phyloP scores from a whole-genome alignment of 2,113 vertebrate species.

The Thermophis baileyi region DNA sequence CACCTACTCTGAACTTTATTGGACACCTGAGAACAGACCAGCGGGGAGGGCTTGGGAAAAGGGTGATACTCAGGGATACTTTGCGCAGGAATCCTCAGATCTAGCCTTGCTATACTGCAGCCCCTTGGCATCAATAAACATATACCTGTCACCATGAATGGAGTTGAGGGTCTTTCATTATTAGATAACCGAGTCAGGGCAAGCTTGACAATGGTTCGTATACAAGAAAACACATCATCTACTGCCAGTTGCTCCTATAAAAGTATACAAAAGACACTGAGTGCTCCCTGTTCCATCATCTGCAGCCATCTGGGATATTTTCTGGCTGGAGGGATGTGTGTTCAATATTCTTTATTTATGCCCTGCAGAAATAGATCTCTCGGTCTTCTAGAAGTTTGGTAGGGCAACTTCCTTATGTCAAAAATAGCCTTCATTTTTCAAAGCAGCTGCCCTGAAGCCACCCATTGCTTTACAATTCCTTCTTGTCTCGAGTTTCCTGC shows the following conservation, averaged over 20 bases:
- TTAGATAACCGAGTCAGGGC: too few species aligned
- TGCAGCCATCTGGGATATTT: neutral
- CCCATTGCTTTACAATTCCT: neutral
- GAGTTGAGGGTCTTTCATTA: too few species aligned
- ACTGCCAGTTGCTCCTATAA: too few species aligned
- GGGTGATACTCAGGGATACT: neutral
- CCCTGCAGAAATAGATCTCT: neutral
- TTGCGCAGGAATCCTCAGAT: neutral
- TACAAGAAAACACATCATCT: too few species aligned
- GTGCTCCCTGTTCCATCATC: neutral
- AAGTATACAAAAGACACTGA: too few species aligned
- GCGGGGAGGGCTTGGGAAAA: too few species aligned
- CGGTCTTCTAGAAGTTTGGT: neutral
- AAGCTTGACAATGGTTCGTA: too few species aligned
- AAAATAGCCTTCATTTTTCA: neutral
- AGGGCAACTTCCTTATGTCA: neutral
- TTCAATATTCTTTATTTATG: neutral
- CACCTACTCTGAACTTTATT: neutral
- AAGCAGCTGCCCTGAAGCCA: neutral
- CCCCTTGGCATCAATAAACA: neutral
- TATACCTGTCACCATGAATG: neutral
- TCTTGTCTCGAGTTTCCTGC: neutral
- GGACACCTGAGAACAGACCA: neutral
- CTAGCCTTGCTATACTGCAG: neutral
- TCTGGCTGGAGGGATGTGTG: neutral